Conservation (phyloP, 2,113 vertebrate species). For the Astur gentilis region DNA sequence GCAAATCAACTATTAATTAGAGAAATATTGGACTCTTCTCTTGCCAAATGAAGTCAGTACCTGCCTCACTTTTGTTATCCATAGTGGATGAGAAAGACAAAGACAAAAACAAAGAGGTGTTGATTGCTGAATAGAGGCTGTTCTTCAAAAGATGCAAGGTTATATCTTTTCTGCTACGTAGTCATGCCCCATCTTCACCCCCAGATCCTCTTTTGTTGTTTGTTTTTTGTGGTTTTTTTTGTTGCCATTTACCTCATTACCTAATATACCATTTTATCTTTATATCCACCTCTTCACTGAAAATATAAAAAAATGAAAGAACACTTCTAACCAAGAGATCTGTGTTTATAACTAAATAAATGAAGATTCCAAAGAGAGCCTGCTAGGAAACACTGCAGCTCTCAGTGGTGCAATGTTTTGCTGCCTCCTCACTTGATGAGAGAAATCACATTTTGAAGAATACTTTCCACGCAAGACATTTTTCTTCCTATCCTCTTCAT, state of each 20-base stretch:
- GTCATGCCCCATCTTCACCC: background rate
- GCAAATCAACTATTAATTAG: background rate
- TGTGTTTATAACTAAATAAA: constrained; percentile 8
- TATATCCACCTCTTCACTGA: constrained; percentile 1
- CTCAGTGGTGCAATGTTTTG: constrained; percentile 57
- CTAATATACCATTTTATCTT: constrained; percentile 41
- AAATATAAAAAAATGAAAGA: background rate
- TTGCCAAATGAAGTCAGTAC: background rate
- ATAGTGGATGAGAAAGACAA: background rate
- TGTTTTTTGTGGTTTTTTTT: too few species aligned
- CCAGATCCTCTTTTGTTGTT: background rate
- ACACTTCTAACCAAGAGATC: background rate
- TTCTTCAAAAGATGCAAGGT: background rate
- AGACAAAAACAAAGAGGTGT: background rate
- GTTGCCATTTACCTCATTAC: constrained; percentile 36
- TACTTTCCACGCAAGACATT: constrained; percentile 70
- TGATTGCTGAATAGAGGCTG: background rate
- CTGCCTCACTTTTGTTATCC: background rate
- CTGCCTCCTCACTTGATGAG: constrained; percentile 68
- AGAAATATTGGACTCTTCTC: background rate
- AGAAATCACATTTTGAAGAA: constrained; percentile 79
- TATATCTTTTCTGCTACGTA: background rate
- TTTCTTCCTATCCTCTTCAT: constrained; percentile 76
- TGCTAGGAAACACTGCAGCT: constrained; percentile 57
- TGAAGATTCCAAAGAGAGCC: constrained; percentile 4